Percentiles rank a stretch among this genome's conserved stretches.
Conservation (phyloP, 2,888 invertebrate genomes). For the Ceriagrion tenellum region DNA sequence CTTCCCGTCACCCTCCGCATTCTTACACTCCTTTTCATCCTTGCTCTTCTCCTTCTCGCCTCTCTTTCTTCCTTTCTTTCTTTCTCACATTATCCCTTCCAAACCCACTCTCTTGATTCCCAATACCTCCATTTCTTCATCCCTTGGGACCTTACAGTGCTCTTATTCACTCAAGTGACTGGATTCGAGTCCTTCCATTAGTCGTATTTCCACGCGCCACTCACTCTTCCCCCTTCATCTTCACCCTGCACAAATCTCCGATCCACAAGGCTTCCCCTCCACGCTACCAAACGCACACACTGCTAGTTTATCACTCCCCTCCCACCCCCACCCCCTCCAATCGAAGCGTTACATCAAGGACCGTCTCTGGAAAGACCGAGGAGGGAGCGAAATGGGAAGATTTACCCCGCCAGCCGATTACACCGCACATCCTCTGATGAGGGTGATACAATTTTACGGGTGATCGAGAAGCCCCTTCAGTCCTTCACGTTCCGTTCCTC, state of each 20-base stretch:
- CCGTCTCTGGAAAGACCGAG: neutral
- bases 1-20: neutral
- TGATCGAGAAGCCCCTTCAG: neutral
- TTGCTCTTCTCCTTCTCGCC: neutral
- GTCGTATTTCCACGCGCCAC: neutral
- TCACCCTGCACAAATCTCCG: neutral
- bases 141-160: neutral
- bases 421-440: neutral
- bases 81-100: neutral
- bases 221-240: neutral
- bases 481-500: constrained; percentile 8
- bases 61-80: neutral
- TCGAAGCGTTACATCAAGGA: too few species aligned
- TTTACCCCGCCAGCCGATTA: neutral
- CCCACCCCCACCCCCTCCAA: too few species aligned
- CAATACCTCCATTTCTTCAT: neutral
- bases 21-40: neutral
- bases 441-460: neutral
- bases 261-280: neutral
- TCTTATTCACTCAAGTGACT: neutral
- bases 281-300: neutral
- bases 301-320: neutral
- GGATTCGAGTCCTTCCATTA: neutral
- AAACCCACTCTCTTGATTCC: neutral
- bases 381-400: neutral